Evolutionary conservation across 2,888 invertebrate species (phyloP).

Genomic region (Rhagonycha fulva): DNA sequence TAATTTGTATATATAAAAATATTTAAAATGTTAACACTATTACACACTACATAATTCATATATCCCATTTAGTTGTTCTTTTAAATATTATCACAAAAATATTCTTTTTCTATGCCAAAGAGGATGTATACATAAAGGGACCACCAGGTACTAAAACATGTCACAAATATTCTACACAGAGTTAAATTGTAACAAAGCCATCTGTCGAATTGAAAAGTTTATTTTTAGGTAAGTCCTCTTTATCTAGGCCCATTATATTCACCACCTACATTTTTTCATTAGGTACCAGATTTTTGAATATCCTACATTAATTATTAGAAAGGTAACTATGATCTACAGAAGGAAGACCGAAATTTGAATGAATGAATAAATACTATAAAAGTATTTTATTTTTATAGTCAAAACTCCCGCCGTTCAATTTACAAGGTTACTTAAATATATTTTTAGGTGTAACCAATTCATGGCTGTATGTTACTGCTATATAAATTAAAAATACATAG

Average conservation of each 20-base stretch:
- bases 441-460: too few relatives aligned
- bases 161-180: too few relatives aligned
- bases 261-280: neutral
- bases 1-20: neutral
- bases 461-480: too few relatives aligned
- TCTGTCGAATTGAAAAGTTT: too few relatives aligned
- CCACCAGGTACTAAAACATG: too few relatives aligned
- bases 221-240: too few relatives aligned
- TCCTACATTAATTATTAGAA: neutral
- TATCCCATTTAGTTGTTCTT: neutral
- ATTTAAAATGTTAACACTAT: neutral
- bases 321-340: neutral
- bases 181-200: too few relatives aligned
- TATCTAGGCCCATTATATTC: too few relatives aligned
- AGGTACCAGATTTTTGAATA: neutral
- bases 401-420: too few relatives aligned
- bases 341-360: neutral
- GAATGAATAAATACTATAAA: neutral
- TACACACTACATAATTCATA: neutral
- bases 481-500: too few relatives aligned
- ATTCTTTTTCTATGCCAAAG: neutral
- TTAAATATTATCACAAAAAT: neutral
- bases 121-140: too few relatives aligned
- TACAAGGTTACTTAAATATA: too few relatives aligned
- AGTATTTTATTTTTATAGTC: neutral